Evolutionary conservation across 2,797 vertebrate species (phyloP).

Genomic region (Bufotes viridis): DNA sequence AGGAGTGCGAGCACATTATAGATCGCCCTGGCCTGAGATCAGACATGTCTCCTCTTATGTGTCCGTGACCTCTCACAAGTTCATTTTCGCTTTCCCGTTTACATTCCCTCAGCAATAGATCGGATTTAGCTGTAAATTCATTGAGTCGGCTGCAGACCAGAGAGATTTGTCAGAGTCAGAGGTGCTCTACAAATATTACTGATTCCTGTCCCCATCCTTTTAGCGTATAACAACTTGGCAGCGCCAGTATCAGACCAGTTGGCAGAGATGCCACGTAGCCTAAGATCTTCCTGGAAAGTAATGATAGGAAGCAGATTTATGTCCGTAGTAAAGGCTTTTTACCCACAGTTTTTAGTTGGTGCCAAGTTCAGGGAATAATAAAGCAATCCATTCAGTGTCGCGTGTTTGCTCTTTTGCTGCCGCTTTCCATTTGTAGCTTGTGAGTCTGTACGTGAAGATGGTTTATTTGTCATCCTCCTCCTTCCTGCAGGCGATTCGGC

Average conservation of each 20-base stretch:
- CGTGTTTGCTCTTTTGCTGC: not conserved
- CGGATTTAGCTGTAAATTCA: not conserved
- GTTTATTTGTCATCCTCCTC: not conserved
- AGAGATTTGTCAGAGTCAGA: not conserved
- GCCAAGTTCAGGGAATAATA: not conserved
- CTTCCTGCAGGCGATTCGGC: not conserved
- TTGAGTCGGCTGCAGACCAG: not conserved
- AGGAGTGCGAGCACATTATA: too few species aligned
- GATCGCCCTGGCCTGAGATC: too few species aligned
- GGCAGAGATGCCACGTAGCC: not conserved
- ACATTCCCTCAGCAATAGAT: not conserved
- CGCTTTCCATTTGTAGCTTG: not conserved
- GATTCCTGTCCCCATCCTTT: not conserved
- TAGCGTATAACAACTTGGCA: not conserved
- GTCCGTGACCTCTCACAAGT: not conserved
- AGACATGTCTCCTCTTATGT: not conserved
- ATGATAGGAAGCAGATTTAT: not conserved
- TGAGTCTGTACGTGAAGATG: not conserved
- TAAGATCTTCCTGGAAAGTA: conserved; percentile 2
- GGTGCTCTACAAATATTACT: not conserved
- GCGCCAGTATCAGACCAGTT: not conserved
- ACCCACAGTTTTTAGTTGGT: not conserved
- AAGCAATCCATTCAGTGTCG: not conserved
- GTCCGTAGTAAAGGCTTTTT: not conserved
- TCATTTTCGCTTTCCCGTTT: not conserved